Evolutionary conservation across 2,797 vertebrate species (phyloP).

Genomic region (Enteromius treurensis): DNA sequence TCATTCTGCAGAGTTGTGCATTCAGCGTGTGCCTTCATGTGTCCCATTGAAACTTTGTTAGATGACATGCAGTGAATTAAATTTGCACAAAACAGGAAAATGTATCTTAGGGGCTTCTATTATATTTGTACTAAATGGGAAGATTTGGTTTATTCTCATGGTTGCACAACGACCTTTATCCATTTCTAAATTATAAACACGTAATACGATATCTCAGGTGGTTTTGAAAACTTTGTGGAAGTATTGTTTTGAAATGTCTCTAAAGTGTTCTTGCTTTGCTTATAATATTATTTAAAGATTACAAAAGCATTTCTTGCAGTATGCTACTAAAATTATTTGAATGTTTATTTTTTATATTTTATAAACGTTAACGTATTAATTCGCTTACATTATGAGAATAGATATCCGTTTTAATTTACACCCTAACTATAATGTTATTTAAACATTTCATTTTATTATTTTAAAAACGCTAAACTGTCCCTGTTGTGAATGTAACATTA

Average conservation of each 20-base stretch:
- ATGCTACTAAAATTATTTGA: not conserved
- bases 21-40: slow-evolving; percentile 1
- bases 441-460: not conserved
- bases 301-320: not conserved
- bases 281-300: not conserved
- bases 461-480: not conserved
- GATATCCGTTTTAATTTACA: not conserved
- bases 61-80: not conserved
- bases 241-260: not conserved
- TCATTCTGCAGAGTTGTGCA: slow-evolving; percentile 4
- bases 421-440: not conserved
- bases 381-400: not conserved
- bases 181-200: not conserved
- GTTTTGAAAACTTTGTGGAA: not conserved
- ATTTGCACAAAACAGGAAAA: not conserved
- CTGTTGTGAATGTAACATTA: not conserved
- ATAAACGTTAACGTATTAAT: not conserved
- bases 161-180: not conserved
- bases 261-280: not conserved
- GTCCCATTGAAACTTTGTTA: not conserved
- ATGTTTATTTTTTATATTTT: not conserved
- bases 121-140: not conserved
- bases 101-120: not conserved
- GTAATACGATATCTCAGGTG: not conserved
- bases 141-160: not conserved